Base-by-base conservation (phyloP, 1,140 invertebrate genomes). In the Araneus ventricosus region DNA sequence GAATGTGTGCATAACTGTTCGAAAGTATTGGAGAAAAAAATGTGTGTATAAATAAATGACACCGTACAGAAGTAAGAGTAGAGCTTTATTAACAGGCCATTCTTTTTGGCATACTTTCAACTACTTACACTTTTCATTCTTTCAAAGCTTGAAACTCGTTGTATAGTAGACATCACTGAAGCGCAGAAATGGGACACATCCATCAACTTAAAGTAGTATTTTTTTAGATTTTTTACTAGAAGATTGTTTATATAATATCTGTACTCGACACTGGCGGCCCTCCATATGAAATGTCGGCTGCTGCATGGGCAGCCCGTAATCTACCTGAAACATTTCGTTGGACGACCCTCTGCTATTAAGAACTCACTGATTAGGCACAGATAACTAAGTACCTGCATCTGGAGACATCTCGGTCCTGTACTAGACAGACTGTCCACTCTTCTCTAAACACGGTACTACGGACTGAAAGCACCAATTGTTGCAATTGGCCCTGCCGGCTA, bases 1-100 rank as follows among this genome's bases (percentile, higher is more conserved):
- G 1, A 52, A 14, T 52, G 14, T 14, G 10, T 14, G 10, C 2
- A 45, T 14, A 45, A 45, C 3, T 45, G 10, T 52, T 8, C 17
- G 45, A 0, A 52, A 17, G 45, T 14, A 14, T 14, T 17, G 45
- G 45, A n/a, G 63, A 4, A 4, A 10, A 30, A 22, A 27, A 24
- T 37, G 70, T 79, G 41, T 37, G 14, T 45, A 30, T 45, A 67
- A 92, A 92, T 85, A 86, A 92, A 85, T 85, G 61, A 92, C 59
- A 30, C 82, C 14, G n/a, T 57, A 59, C 84, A 93, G 91, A 79
- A 87, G 91, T 93, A 93, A 93, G 91, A 93, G 91, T 93, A 93
- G 91, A 93, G 85, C 91, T 93, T 93, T 93, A 93, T 87, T 93
- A 93, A 93, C 91, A 93, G 85, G 91, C 91, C 85, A 93, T 93